phyloP scores from a whole-genome alignment of 2,888 invertebrate genomes.

The Stratiomys singularior region DNA sequence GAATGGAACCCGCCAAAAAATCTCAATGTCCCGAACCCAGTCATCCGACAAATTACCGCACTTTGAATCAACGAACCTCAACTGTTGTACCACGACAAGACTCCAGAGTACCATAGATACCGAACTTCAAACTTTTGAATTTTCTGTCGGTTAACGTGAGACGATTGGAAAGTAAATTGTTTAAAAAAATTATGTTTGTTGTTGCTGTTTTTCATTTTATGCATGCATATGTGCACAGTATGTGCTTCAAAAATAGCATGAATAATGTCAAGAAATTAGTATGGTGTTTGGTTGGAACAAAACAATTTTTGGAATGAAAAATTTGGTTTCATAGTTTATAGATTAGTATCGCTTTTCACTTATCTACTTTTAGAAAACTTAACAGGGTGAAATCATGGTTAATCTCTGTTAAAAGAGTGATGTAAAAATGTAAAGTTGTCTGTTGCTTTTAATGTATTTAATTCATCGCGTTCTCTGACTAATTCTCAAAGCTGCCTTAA shows the following conservation, averaged over 20 bases:
- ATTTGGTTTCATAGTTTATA: too few relatives aligned
- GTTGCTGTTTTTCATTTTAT: constrained; percentile 37
- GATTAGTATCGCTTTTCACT: too few relatives aligned
- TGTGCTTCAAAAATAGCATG: background rate
- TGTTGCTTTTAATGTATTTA: too few relatives aligned
- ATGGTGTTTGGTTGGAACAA: too few relatives aligned
- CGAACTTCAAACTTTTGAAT: constrained; percentile 32
- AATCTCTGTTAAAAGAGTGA: too few relatives aligned
- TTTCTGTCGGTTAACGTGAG: constrained; percentile 43
- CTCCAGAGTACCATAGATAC: background rate
- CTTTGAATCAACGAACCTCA: constrained; percentile 51
- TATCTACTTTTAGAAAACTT: too few relatives aligned
- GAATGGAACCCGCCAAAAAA: constrained; percentile 11
- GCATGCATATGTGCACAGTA: constrained; percentile 9
- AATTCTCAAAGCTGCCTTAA: too few relatives aligned
- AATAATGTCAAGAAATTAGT: too few relatives aligned
- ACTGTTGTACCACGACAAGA: constrained; percentile 43
- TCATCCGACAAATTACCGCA: constrained; percentile 51
- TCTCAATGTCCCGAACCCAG: constrained; percentile 37
- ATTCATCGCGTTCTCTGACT: too few relatives aligned
- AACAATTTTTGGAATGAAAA: too few relatives aligned
- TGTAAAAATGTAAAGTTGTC: too few relatives aligned
- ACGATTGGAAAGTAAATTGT: constrained; percentile 55
- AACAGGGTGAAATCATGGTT: too few relatives aligned
- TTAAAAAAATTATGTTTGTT: constrained; percentile 39